Percentiles rank a stretch among this genome's conserved stretches.
Evolutionary conservation across 2,888 invertebrate genomes (phyloP).

Genomic region (Candidula unifasciata): DNA sequence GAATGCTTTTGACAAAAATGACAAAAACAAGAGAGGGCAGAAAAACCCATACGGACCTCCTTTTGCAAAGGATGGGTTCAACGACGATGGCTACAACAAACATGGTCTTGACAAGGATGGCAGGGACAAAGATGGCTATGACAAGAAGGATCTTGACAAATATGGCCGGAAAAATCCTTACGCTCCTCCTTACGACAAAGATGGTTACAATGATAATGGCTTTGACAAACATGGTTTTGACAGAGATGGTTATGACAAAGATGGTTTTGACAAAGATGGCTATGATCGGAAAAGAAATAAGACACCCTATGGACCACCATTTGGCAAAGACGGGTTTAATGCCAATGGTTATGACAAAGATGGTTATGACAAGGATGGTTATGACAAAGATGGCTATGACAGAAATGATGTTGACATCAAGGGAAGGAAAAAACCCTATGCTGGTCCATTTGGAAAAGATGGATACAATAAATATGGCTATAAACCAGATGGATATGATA

Average conservation of each 20-base stretch:
- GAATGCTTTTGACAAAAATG: conserved; percentile 33
- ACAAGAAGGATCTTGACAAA: conserved; percentile 18
- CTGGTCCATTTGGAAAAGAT: conserved; percentile 22
- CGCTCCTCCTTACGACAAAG: conserved; percentile 40
- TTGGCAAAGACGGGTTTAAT: conserved; percentile 30
- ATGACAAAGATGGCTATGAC: conserved; percentile 45
- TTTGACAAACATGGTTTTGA: conserved; percentile 45
- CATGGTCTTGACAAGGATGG: conserved; percentile 50
- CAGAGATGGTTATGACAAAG: conserved; percentile 36
- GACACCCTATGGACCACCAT: conserved; percentile 30
- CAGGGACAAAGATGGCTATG: conserved; percentile 51
- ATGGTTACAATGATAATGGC: conserved; percentile 30
- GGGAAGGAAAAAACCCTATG: conserved; percentile 26
- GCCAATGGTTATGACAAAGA: conserved; percentile 37
- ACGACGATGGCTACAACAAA: conserved; percentile 32
- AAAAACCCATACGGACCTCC: conserved; percentile 29
- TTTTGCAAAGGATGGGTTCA: conserved; percentile 35
- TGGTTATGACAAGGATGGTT: conserved; percentile 38
- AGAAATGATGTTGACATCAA: conserved; percentile 14
- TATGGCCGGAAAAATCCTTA: conserved; percentile 15
- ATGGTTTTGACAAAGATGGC: conserved; percentile 38
- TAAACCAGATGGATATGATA: conserved; percentile 16
- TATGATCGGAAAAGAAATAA: conserved; percentile 20
- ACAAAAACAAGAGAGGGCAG: conserved; percentile 3
- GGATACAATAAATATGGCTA: conserved; percentile 4